Base-by-base conservation (phyloP, 2,113 vertebrate genomes). In the Turdus rufiventris region DNA sequence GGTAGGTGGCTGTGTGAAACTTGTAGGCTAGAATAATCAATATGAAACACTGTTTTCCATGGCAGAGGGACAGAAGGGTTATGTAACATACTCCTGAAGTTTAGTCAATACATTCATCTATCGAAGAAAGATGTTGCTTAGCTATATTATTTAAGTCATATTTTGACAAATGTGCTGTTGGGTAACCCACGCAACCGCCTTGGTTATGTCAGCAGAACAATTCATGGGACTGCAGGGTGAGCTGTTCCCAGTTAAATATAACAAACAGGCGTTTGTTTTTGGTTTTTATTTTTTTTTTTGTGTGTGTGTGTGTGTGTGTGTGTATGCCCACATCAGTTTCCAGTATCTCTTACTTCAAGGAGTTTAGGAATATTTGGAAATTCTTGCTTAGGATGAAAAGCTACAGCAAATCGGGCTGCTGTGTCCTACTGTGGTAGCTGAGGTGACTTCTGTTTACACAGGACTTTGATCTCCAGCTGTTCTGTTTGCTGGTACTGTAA, bases 81-180 rank as follows among this genome's bases (percentile, higher is more conserved):
- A 93, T 62, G 34, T 79, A 94, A 96, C 33, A 25, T 53, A 21
- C 72, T 85, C 56, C 91, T 93, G 95, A 77, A 63, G 5, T 95
- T 56, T 88, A 86, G 60, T 90, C 88, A 94, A 79, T 92, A 10
- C 18, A 5, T 77, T 40, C 7, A 33, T 58, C 43, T 71, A 6
- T n/a, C 47, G 42, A 21, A 23, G 34, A 23, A 56, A 61, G 81
- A 45, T 47, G 34, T 43, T 91, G 74, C 71, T 91, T 76, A 78
- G 67, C 78, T 88, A 3, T 73, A 21, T 93, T 85, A 82, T 76
- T 93, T 76, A 68, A 94, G 75, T 60, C 26, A 15, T 38, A 70
- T 77, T 93, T 85, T 93, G 82, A 85, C 58, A 83, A 93, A 66
- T 3, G 38, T 47, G 58, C 58, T 73, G 25, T 70, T 70, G 18